Evolutionary conservation across 2,888 invertebrate species (phyloP), one percentile per base, ranked within the genome.

Genomic region (Phymatocera aterrima): DNA sequence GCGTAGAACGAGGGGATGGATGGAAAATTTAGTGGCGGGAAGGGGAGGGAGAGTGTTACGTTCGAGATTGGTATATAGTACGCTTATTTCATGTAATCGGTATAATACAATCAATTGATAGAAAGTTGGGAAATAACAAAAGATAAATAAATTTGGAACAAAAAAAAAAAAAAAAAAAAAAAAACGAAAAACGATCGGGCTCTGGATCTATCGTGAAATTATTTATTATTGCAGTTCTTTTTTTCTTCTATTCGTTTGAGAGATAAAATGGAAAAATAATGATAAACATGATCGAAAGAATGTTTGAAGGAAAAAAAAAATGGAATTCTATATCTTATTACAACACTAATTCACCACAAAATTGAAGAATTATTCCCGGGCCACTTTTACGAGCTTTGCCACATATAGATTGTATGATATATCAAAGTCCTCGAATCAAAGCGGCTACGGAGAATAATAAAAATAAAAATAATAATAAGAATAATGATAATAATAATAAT

Each of bases 1-100:
- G n/a, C 78, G 21, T 28, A 15, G 24, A 40, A 28, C 75, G 75
- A 60, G 57, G 75, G 57, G 75, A 60, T 57, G 80, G 81, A 82
- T 82, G 79, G 81, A 81, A 81, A 83, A 83, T 81, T 84, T 82
- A 79, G 82, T 82, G 82, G 83, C 81, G 81, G 83, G 82, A n/a
- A n/a, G n/a, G n/a, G n/a, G n/a, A n/a, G n/a, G n/a, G n/a, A n/a
- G n/a, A n/a, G n/a, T n/a, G 81, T 82, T 82, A 82, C 82, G 82
- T 86, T 85, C 83, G 83, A 81, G 84, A 83, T 82, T 81, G 78
- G 77, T 83, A 43, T 43, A 43, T 43, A 43, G 8, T 12, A 12
- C 6, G 43, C 12, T 43, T 43, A n/a, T 83, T 79, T 78, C 80
- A 80, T 77, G 81, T 81, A 79, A 84, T 83, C 81, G 80, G 75